phyloP scores from a whole-genome alignment of 2,797 vertebrate species.

The Microctenopoma stevenorrisi region DNA sequence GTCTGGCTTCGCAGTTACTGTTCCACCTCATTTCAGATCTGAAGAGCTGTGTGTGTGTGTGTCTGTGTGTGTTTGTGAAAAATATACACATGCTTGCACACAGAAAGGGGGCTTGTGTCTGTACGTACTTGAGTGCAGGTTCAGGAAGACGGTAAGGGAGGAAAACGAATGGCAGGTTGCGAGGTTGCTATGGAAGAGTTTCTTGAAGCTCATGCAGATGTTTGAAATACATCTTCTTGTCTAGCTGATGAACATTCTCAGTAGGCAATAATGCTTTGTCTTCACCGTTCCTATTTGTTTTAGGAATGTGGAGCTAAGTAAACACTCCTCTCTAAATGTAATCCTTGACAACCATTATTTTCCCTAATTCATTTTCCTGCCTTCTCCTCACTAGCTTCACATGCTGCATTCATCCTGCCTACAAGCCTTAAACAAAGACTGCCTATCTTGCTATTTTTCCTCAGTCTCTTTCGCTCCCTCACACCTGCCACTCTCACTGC shows the following conservation, averaged over 20 bases:
- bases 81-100: slow-evolving; percentile 18
- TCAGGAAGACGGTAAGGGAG: slow-evolving; percentile 46
- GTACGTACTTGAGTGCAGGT: slow-evolving; percentile 24
- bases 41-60: slow-evolving; percentile 51
- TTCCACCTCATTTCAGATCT: slow-evolving; percentile 74
- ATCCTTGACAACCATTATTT: slow-evolving; percentile 68
- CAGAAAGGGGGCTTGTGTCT: slow-evolving; percentile 6
- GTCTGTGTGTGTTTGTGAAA: slow-evolving; percentile 15
- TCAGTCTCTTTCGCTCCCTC: slow-evolving; percentile 28
- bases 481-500: slow-evolving; percentile 60
- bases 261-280: slow-evolving; percentile 31
- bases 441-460: slow-evolving; percentile 46
- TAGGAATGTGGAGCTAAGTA: slow-evolving; percentile 42
- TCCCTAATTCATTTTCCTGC: slow-evolving; percentile 27
- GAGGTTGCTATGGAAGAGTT: slow-evolving; percentile 2
- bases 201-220: slow-evolving; percentile 28
- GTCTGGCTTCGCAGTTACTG: slow-evolving; percentile 63
- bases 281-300: slow-evolving; percentile 59
- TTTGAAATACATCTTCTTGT: slow-evolving; percentile 52
- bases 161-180: slow-evolving; percentile 36
- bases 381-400: slow-evolving; percentile 41
- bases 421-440: slow-evolving; percentile 53
- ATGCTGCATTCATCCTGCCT: slow-evolving; percentile 58
- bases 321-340: slow-evolving; percentile 64
- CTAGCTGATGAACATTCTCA: slow-evolving; percentile 51